A percentile compares a stretch with the other conserved stretches of the same genome.
phyloP scores from a whole-genome alignment of 1,140 invertebrate species.

The Sipha flava region DNA sequence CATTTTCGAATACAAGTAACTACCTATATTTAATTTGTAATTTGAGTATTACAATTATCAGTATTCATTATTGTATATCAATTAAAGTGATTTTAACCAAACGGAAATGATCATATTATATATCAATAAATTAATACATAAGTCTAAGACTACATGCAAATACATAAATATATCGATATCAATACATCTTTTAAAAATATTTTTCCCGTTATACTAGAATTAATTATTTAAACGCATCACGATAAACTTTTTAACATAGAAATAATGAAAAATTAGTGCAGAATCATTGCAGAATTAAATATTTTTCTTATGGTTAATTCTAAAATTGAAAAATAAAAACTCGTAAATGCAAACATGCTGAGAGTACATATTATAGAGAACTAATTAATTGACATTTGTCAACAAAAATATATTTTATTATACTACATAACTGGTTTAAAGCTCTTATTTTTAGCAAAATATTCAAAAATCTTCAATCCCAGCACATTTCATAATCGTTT shows the following conservation, averaged over 20 bases:
- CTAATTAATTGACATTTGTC: background rate
- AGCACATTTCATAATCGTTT: background rate
- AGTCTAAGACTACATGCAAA: background rate
- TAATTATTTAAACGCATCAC: background rate
- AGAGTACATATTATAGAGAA: no score
- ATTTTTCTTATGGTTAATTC: no score
- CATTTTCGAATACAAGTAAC: no score
- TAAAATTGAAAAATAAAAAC: no score
- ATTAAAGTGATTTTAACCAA: no score
- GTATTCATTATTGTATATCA: no score
- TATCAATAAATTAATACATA: background rate
- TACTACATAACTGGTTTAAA: background rate
- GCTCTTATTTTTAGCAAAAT: background rate
- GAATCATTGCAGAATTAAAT: no score
- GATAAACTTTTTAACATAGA: no score
- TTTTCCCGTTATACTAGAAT: background rate
- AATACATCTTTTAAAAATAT: background rate
- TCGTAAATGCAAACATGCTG: no score
- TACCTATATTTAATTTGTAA: no score
- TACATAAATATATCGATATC: background rate
- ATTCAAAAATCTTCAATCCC: background rate
- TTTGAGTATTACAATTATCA: no score
- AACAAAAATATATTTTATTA: background rate
- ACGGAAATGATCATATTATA: background rate
- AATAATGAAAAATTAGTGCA: no score